Evolutionary conservation across 2,797 vertebrate species (phyloP).

Genomic region (Silurus lanzhouensis): DNA sequence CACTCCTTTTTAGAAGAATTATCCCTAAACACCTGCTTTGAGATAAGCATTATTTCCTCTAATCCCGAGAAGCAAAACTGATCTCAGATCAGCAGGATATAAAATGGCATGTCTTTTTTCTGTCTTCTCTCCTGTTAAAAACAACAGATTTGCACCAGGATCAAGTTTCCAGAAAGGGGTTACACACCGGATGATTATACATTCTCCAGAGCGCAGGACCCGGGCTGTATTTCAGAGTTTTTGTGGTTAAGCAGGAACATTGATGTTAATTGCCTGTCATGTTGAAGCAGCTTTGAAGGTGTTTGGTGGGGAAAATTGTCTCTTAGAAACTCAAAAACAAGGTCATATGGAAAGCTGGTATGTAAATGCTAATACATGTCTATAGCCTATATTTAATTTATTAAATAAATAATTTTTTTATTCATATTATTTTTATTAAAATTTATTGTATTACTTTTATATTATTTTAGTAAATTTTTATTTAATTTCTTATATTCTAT

Average conservation of each 20-base stretch:
- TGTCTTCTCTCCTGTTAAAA: constrained; percentile 41
- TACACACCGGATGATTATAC: constrained; percentile 36
- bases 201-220: constrained; percentile 30
- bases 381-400: no score
- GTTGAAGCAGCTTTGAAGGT: neutral
- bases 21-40: constrained; percentile 10
- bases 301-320: neutral
- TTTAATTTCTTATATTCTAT: no score
- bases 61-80: constrained; percentile 9
- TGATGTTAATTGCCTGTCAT: constrained; percentile 33
- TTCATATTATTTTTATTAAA: no score
- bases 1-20: neutral
- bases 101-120: neutral
- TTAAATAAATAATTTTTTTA: no score
- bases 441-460: no score
- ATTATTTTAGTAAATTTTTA: no score
- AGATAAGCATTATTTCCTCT: constrained; percentile 4
- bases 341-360: neutral
- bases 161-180: constrained; percentile 45
- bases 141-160: constrained; percentile 55
- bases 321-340: neutral
- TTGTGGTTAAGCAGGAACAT: constrained; percentile 25
- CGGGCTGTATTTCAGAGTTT: constrained; percentile 30
- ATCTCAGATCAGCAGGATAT: neutral
- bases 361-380: no score